Evolutionary conservation across 2,888 invertebrate species (phyloP), one percentile per base, ranked within the genome.

Genomic region (Pasiphila rectangulata): DNA sequence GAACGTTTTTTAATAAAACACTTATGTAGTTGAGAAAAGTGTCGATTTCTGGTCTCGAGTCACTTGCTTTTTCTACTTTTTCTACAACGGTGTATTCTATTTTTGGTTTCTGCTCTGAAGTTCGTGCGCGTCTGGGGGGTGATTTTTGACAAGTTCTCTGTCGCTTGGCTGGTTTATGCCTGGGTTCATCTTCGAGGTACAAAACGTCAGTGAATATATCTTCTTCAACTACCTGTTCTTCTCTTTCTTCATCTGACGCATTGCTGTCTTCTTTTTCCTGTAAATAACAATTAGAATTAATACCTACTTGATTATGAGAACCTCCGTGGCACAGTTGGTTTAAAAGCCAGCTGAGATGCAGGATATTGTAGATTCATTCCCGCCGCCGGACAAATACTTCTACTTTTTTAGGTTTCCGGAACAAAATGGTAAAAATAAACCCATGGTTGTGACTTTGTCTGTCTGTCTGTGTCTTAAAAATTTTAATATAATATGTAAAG

Each of bases 1-100:
- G 69, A 2, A 82, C 46, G 21, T 75, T 71, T 46, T 73, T 73
- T 1, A 83, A 25, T 7, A 83, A 46, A 19, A 72, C 69, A 0
- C 63, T 63, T 0, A 83, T 59, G 43, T 83, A 83, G 43, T 61
- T 71, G 0, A 76, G 54, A 23, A 83, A 83, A 1, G 61, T 57
- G 0, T 69, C 67, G 0, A 82, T 40, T 46, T 69, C 67, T 0
- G 57, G 56, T 0, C 42, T 17, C 0, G 39, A 21, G 1, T 17
- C 21, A 2, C 6, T 36, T 6, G 23, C 10, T 29, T 20, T 21
- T 16, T 32, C 17, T 4, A 32, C n/a, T n/a, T n/a, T n/a, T n/a
- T n/a, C n/a, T n/a, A n/a, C n/a, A n/a, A n/a, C 6, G 2, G 17
- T 16, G 32, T 32, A 32, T 32, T 32, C 16, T 4, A 32, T 16